Percentiles rank a stretch among this genome's conserved stretches.
Evolutionary conservation across 2,113 vertebrate species (phyloP).

Genomic region (Polypterus bichir): DNA sequence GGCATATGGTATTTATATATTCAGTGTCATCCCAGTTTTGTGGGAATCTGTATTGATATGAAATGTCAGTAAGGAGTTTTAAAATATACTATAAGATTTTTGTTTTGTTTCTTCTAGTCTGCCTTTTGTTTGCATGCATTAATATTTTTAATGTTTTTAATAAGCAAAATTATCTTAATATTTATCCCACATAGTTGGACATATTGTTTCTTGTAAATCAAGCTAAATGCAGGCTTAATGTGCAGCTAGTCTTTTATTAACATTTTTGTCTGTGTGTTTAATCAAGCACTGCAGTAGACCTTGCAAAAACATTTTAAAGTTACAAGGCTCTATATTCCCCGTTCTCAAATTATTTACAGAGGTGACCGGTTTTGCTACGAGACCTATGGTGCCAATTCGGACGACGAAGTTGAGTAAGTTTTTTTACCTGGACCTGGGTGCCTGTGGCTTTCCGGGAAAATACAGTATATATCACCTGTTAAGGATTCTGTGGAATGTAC

Average conservation of each 20-base stretch:
- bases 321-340: conserved; percentile 8
- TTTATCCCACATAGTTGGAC: too few relatives aligned
- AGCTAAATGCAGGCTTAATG: too few relatives aligned
- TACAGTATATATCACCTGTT: too few relatives aligned
- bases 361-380: conserved; percentile 62
- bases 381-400: conserved; percentile 52
- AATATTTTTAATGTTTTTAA: background rate
- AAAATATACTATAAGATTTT: conserved; percentile 7
- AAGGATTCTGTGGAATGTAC: too few relatives aligned
- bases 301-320: conserved; percentile 4
- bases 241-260: too few relatives aligned
- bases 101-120: background rate
- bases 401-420: conserved; percentile 59
- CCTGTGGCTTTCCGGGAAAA: background rate
- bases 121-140: background rate
- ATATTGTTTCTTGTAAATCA: too few relatives aligned
- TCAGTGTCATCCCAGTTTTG: too few relatives aligned
- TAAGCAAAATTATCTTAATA: too few relatives aligned
- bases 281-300: too few relatives aligned
- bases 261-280: too few relatives aligned
- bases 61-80: conserved; percentile 2
- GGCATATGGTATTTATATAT: too few relatives aligned
- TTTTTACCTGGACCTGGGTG: conserved; percentile 7
- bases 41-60: too few relatives aligned
- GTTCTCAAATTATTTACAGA: conserved; percentile 45